phyloP scores from a whole-genome alignment of 2,888 invertebrate species.

The Lithophane leautieri region DNA sequence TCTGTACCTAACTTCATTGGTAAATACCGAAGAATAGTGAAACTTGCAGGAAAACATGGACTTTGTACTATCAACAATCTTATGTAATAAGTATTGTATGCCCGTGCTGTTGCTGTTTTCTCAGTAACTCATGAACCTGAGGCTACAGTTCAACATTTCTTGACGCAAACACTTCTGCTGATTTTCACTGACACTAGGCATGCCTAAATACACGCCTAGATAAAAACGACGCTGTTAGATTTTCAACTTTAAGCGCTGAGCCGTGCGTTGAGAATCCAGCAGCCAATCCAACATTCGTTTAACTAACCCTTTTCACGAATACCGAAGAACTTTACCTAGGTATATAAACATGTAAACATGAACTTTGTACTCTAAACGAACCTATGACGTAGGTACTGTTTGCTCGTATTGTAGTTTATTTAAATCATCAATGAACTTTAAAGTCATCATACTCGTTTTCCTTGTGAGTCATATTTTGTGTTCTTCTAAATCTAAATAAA shows the following conservation, averaged over 20 bases:
- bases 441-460: neutral
- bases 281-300: too few species aligned
- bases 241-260: too few species aligned
- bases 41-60: conserved; percentile 25
- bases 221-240: too few species aligned
- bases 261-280: too few species aligned
- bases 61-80: conserved; percentile 28
- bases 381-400: neutral
- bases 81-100: conserved; percentile 1
- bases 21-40: conserved; percentile 6
- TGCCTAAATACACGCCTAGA: neutral
- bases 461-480: neutral
- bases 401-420: neutral
- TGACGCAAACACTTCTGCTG: neutral
- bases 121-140: conserved; percentile 27
- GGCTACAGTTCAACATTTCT: neutral
- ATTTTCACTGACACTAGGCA: neutral
- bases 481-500: neutral
- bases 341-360: neutral
- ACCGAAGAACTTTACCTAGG: neutral
- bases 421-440: neutral
- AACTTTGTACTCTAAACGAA: neutral
- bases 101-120: neutral
- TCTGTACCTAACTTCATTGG: neutral
- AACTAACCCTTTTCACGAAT: neutral